Evolutionary conservation across 2,797 vertebrate species (phyloP), one percentile per base, ranked within the genome.

Genomic region (Enteromius fasciolatus): DNA sequence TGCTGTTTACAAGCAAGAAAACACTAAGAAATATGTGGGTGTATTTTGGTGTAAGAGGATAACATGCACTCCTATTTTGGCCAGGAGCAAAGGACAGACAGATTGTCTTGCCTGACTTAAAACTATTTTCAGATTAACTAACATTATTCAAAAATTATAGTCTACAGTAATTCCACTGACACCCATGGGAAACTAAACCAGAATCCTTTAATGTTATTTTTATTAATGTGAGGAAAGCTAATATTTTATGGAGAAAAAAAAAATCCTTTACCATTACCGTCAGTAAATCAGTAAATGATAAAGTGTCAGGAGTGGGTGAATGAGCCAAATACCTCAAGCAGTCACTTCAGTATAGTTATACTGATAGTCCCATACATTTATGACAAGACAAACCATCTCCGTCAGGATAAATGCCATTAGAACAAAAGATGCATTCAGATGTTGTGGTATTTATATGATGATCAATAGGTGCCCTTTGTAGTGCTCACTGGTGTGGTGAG

Each of bases 311-410:
- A 64, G 4, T 39, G 5, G 31, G 41, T 17, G 59, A 69, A 70
- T 68, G 70, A 36, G n/a, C 50, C 66, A 59, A 83, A 83, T 69
- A 52, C 68, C 80, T 85, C 54, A 46, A 36, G 18, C 25, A 54
- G 36, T 54, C 23, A n/a, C 50, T 57, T 78, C 2, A 31, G 1
- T 78, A 50, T 15, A 74, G 50, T 64, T 3, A 48, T 68, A 14
- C 73, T 57, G 18, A 18, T n/a, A 61, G 50, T 54, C 25, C 20
- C n/a, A 4, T 20, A 41, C 23, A 11, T 54, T 63, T 76, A 57
- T 57, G 66, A 66, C 18, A 48, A 25, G 41, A 82, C 70, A 41
- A 54, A n/a, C 25, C 46, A 25, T 23, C 33, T 52, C 57, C 15
- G 14, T 36, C 10, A 61, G 67, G 25, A 68, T 78, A 68, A 79